phyloP scores from a whole-genome alignment of 2,113 vertebrate species.

The Phrynosoma blainvillii region DNA sequence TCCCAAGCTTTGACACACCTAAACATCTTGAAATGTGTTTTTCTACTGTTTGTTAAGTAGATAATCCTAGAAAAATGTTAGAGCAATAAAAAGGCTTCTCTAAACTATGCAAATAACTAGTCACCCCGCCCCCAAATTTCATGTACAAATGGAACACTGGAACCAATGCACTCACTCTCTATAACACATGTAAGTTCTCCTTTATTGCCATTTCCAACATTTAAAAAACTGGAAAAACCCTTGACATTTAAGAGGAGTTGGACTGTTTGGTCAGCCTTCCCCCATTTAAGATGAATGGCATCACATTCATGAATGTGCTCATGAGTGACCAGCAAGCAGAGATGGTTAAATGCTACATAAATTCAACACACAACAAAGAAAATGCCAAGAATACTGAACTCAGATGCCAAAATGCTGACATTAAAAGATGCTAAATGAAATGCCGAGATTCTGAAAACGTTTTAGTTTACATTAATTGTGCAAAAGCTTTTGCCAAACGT shows the following conservation, averaged over 20 bases:
- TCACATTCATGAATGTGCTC: background rate
- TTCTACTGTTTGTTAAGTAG: background rate
- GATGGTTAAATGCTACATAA: background rate
- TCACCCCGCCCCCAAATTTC: background rate
- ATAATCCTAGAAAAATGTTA: background rate
- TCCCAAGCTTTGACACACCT: background rate
- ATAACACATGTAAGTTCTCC: background rate
- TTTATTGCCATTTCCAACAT: background rate
- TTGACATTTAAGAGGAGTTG: background rate
- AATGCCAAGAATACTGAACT: conserved; percentile 2
- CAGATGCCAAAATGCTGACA: background rate
- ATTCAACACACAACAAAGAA: background rate
- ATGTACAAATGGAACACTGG: background rate
- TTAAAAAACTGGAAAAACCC: background rate
- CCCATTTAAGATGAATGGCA: background rate
- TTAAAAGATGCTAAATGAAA: conserved; percentile 4
- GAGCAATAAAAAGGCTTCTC: background rate
- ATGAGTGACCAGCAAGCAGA: background rate
- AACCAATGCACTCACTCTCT: background rate
- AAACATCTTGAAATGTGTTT: background rate
- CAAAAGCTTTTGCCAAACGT: conserved; percentile 4
- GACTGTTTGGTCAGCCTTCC: background rate
- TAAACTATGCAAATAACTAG: no score
- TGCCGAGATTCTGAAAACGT: background rate
- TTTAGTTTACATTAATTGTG: background rate